Conservation (phyloP, 2,888 invertebrate genomes). For the Sericinus montela region DNA sequence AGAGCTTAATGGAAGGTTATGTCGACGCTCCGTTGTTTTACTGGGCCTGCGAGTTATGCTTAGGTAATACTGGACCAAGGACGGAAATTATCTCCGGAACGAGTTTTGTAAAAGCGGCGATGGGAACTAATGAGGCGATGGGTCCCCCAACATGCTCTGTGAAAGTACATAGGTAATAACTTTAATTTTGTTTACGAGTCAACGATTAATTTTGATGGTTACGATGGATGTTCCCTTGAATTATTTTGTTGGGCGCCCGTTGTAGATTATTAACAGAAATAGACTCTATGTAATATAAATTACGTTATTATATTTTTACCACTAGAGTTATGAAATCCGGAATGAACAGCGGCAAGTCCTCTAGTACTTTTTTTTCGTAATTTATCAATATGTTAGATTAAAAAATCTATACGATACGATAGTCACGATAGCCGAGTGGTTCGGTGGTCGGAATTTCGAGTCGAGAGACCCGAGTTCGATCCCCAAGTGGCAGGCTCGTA, state of each 20-base stretch:
- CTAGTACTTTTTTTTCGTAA: too few species aligned
- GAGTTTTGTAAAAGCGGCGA: constrained; percentile 70
- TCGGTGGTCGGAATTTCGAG: too few species aligned
- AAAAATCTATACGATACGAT: too few species aligned
- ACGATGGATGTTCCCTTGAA: constrained; percentile 35
- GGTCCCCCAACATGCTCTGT: constrained; percentile 60
- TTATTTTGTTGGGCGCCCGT: constrained; percentile 23
- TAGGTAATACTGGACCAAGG: constrained; percentile 63
- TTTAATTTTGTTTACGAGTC: constrained; percentile 61
- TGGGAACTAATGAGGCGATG: constrained; percentile 71
- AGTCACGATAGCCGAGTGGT: too few species aligned
- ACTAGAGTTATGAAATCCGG: too few species aligned
- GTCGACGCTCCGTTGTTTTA: constrained; percentile 52
- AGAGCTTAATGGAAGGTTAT: constrained; percentile 73
- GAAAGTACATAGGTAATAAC: constrained; percentile 67
- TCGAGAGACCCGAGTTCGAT: too few species aligned
- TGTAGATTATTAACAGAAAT: constrained; percentile 9
- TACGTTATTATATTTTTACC: too few species aligned
- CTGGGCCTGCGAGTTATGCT: constrained; percentile 55
- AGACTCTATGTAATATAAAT: not conserved
- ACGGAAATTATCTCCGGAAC: constrained; percentile 71
- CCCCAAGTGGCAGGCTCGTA: too few species aligned
- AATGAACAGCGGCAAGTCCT: too few species aligned
- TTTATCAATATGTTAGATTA: too few species aligned
- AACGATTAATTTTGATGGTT: constrained; percentile 61